These are phyloP conservation scores for Didymodactylos carnosus DNA, from an alignment of 2,888 invertebrate genomes.

Conservation along the genomic window DNA sequence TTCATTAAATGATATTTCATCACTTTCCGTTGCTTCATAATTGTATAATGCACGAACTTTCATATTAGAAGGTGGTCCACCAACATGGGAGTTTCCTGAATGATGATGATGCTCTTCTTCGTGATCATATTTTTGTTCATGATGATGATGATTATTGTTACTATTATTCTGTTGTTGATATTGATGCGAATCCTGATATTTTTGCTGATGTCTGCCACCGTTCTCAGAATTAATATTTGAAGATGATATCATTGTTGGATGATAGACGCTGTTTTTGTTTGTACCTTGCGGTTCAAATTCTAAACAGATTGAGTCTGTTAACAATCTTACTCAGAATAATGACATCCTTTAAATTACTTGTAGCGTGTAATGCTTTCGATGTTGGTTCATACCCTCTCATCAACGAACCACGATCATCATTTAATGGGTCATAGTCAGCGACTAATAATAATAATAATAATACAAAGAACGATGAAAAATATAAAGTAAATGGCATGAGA, in stretches of 20 bases:
- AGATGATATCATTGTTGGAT: no score
- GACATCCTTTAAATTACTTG: not conserved
- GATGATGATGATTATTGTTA: not conserved
- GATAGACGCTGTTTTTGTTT: no score
- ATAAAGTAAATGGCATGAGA: no score
- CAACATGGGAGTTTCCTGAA: not conserved
- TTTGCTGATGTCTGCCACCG: not conserved
- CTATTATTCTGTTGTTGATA: not conserved
- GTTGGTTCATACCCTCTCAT: not conserved
- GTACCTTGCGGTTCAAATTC: no score
- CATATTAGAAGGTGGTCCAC: not conserved
- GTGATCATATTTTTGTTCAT: no score
- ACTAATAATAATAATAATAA: not conserved
- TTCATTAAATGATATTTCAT: constrained; percentile 50
- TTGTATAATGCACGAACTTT: constrained; percentile 67
- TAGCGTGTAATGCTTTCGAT: not conserved
- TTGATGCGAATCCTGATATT: not conserved
- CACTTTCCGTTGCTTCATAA: constrained; percentile 84
- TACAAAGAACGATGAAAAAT: no score
- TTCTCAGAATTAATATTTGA: not conserved
- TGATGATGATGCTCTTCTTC: not conserved
- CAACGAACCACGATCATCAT: not conserved
- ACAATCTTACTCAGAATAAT: not conserved
- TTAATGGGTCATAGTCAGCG: not conserved
- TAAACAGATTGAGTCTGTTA: no score